phyloP scores from a whole-genome alignment of 2,797 vertebrate genomes.

The Lutjanus campechanus region DNA sequence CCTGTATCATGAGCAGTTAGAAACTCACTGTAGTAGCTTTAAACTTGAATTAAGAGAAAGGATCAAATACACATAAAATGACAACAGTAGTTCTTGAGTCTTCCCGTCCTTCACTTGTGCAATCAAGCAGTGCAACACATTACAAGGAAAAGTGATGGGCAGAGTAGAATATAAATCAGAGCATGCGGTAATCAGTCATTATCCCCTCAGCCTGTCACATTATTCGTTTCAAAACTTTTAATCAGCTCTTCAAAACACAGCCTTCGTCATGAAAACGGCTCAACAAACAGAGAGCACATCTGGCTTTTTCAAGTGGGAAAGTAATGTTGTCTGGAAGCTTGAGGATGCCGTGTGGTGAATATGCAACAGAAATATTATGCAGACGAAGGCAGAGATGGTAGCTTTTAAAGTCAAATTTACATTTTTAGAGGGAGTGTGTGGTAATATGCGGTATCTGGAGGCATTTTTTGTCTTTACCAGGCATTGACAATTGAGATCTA shows the following conservation, averaged over 20 bases:
- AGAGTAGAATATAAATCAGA: constrained; percentile 17
- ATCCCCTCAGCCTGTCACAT: constrained; percentile 20
- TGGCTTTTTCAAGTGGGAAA: not conserved
- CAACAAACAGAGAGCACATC: not conserved
- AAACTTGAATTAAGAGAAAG: too few relatives aligned
- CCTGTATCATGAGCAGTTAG: too few relatives aligned
- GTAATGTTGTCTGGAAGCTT: not conserved
- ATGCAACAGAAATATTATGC: not conserved
- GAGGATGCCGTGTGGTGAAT: not conserved
- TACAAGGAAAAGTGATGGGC: not conserved
- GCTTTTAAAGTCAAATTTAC: not conserved
- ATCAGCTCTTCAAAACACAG: not conserved
- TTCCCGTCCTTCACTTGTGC: not conserved
- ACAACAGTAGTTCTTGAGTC: too few relatives aligned
- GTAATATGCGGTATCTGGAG: too few relatives aligned
- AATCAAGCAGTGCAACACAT: not conserved
- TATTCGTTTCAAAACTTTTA: constrained; percentile 6
- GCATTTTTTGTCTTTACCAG: not conserved
- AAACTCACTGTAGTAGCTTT: too few relatives aligned
- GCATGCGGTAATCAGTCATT: constrained; percentile 1
- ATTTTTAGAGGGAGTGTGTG: too few relatives aligned
- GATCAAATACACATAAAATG: not conserved
- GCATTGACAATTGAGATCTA: not conserved
- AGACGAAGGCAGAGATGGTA: not conserved
- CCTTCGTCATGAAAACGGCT: not conserved